Base-by-base conservation (phyloP, 1,140 invertebrate genomes). In the Daktulosphaira vitifoliae region DNA sequence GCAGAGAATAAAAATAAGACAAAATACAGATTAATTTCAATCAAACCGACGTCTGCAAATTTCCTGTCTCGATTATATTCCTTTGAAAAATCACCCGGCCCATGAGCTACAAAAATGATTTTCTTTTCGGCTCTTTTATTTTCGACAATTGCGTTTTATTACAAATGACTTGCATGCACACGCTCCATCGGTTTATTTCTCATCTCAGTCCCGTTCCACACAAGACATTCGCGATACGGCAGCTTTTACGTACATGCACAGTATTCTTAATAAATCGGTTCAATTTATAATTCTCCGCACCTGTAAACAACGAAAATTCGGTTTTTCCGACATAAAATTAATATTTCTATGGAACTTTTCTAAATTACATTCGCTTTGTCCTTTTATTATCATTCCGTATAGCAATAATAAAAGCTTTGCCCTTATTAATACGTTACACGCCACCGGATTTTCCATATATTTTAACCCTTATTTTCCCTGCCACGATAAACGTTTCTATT, bases 231-330 rank as follows among this genome's bases (percentile, higher is more conserved):
- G 44, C 56, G 56, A 46, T 46, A 13, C 39, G 9, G 11, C 39
- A 44, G 39, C 39, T 44, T 15, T 7, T 44, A 44, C n/a, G 54
- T 46, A 59, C 42, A 29, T 26, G 33, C 53, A 44, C 22, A 37
- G 38, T 23, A 9, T 20, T 62, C 42, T 62, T 62, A 46, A 62
- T 46, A 62, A 62, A 62, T 62, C 42, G 56, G 26, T 62, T 62
- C 56, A 22, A 62, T 62, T 62, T 62, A 48, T 62, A 48, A 26
- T 48, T 48, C 26, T 62, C 23, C 29, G 29, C 29, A 33, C 11
- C n/a, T n/a, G n/a, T n/a, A n/a, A n/a, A n/a, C n/a, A n/a, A n/a
- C n/a, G n/a, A n/a, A n/a, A n/a, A n/a, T n/a, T 62, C 26, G 25
- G 46, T 62, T 62, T 62, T 62, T 62, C 15, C 42, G 8, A 25